Conservation (phyloP, 2,888 invertebrate genomes). For the Diaperis boleti region DNA sequence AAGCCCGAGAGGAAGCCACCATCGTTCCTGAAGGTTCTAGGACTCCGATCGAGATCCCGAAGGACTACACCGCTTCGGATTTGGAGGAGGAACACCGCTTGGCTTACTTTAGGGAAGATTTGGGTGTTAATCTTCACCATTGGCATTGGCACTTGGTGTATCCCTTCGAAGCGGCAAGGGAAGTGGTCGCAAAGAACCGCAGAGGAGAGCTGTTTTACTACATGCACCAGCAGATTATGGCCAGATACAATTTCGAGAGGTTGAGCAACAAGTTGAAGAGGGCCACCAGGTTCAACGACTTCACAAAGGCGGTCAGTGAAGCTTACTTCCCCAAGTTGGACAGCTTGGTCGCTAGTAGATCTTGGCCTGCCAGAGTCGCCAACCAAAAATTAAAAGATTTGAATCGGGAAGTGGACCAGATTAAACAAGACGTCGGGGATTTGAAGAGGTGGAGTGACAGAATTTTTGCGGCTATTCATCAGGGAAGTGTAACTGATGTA, state of each 20-base stretch:
- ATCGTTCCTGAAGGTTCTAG: constrained; percentile 71
- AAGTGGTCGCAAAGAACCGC: constrained; percentile 80
- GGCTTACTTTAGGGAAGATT: constrained; percentile 88
- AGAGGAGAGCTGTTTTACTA: constrained; percentile 85
- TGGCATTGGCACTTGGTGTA: constrained; percentile 95
- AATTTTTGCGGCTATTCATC: constrained; percentile 77
- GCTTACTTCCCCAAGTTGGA: constrained; percentile 88
- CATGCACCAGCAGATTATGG: constrained; percentile 79
- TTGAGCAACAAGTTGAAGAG: constrained; percentile 77
- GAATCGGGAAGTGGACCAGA: constrained; percentile 75
- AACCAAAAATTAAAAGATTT: constrained; percentile 71
- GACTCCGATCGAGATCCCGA: constrained; percentile 76
- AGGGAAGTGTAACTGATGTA: constrained; percentile 71
- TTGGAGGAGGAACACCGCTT: constrained; percentile 83
- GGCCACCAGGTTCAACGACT: constrained; percentile 73
- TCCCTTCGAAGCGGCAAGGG: constrained; percentile 75
- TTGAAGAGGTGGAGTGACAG: constrained; percentile 82
- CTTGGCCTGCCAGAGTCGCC: constrained; percentile 79
- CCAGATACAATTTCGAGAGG: constrained; percentile 81
- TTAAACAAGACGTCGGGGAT: constrained; percentile 75
- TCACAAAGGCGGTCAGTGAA: constrained; percentile 77
- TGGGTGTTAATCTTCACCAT: constrained; percentile 88
- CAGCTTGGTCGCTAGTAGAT: constrained; percentile 78
- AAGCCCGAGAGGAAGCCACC: constrained; percentile 77
- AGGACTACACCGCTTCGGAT: constrained; percentile 81